phyloP scores from a whole-genome alignment of 2,797 vertebrate species.

The Hephaestus fuliginosus region DNA sequence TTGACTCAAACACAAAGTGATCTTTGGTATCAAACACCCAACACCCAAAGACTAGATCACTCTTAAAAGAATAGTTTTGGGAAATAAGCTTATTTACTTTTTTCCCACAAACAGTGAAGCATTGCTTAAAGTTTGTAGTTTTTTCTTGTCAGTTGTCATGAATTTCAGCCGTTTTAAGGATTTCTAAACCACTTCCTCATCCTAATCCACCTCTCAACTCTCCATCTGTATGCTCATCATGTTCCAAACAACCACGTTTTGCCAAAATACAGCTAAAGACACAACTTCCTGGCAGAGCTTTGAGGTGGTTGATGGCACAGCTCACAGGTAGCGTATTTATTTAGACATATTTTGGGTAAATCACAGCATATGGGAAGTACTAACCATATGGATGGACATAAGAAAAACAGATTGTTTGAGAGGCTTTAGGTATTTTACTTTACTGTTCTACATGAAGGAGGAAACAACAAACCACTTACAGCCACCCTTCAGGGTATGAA shows the following conservation, averaged over 20 bases:
- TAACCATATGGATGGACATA: neutral
- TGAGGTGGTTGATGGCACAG: neutral
- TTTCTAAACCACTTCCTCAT: slow-evolving; percentile 2
- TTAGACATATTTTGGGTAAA: neutral
- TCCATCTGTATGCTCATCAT: slow-evolving; percentile 6
- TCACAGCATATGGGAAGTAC: neutral
- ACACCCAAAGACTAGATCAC: neutral
- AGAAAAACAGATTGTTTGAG: slow-evolving; percentile 1
- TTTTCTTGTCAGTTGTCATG: neutral
- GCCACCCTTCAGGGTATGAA: neutral
- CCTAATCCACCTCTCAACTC: slow-evolving; percentile 7
- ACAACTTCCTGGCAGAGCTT: slow-evolving; percentile 12
- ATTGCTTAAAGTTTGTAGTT: slow-evolving; percentile 13
- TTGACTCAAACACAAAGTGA: neutral
- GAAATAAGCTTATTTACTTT: neutral
- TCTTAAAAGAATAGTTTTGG: slow-evolving; percentile 5
- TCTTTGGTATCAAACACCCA: slow-evolving; percentile 1
- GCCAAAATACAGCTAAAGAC: slow-evolving; percentile 18
- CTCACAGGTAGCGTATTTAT: neutral
- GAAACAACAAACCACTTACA: neutral
- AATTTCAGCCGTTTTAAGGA: neutral
- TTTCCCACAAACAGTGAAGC: slow-evolving; percentile 2
- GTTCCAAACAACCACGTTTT: slow-evolving; percentile 23
- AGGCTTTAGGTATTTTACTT: neutral
- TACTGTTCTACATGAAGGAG: slow-evolving; percentile 3